A percentile compares a stretch with the other conserved stretches of the same genome.
These are phyloP conservation scores for Agrochola lota DNA, from an alignment of 2,888 invertebrate genomes.

Conservation along the genomic window DNA sequence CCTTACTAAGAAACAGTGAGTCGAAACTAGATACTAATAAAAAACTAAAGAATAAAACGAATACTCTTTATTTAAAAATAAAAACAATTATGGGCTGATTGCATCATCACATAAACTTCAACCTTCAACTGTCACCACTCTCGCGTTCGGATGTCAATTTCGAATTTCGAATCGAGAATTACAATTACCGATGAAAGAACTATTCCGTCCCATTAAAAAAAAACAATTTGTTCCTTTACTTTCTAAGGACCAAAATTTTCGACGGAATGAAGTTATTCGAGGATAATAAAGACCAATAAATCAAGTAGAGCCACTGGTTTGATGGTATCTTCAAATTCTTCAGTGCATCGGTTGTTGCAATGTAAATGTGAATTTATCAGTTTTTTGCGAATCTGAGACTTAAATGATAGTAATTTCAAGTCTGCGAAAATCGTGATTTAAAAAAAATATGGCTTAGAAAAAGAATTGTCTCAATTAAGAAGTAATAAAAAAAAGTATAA, in stretches of 20 bases:
- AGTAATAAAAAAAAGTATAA: neutral
- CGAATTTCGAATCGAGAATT: constrained; percentile 28
- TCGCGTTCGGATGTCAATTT: constrained; percentile 9
- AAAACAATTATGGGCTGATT: constrained; percentile 8
- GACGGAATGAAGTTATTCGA: constrained; percentile 26
- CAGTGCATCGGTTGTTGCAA: constrained; percentile 34
- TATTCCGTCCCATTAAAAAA: no score
- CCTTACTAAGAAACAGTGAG: constrained; percentile 77
- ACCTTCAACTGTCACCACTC: constrained; percentile 11
- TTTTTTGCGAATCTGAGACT: constrained; percentile 7
- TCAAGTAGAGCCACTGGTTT: constrained; percentile 54
- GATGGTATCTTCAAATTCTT: constrained; percentile 55
- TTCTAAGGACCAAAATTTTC: constrained; percentile 18
- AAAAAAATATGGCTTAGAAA: neutral
- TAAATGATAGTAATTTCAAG: constrained; percentile 4
- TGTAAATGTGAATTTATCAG: constrained; percentile 38
- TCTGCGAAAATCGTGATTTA: neutral
- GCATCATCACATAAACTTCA: constrained; percentile 18
- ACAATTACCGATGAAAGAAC: constrained; percentile 6
- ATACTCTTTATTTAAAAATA: constrained; percentile 16
- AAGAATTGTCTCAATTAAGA: neutral
- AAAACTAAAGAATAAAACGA: constrained; percentile 51
- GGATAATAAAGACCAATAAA: constrained; percentile 26
- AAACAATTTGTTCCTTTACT: neutral
- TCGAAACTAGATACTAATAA: constrained; percentile 70